These are phyloP conservation scores for Agonopterix subpropinquella DNA, from an alignment of 2,888 invertebrate genomes.

Conservation along the genomic window DNA sequence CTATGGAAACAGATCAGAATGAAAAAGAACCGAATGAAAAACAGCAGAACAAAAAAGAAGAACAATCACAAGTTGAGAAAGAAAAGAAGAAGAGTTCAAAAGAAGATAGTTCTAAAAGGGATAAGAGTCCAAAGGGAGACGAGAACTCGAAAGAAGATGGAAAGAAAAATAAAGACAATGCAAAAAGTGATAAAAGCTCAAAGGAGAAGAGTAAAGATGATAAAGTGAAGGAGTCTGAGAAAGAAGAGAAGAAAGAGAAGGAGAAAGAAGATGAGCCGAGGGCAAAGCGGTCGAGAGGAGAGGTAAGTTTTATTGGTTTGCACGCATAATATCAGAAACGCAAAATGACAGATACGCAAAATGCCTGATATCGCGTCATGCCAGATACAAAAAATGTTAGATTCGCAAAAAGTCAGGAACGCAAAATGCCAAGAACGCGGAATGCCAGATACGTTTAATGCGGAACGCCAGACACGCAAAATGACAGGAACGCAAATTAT, in stretches of 20 bases:
- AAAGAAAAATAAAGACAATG: conserved; percentile 2
- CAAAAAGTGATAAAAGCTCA: conserved; percentile 3
- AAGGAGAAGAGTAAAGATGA: conserved; percentile 16
- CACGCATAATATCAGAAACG: too few relatives aligned
- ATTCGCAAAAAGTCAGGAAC: too few relatives aligned
- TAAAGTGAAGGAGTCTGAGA: conserved; percentile 7
- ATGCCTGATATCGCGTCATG: too few relatives aligned
- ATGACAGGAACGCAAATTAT: too few relatives aligned
- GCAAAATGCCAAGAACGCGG: too few relatives aligned
- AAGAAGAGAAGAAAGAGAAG: conserved; percentile 25
- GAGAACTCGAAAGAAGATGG: conserved; percentile 5
- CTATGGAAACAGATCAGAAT: background rate
- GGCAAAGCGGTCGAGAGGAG: conserved; percentile 65
- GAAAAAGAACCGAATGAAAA: conserved; percentile 10
- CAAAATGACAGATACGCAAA: too few relatives aligned
- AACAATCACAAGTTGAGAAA: conserved; percentile 13
- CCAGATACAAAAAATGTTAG: too few relatives aligned
- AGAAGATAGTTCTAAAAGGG: conserved; percentile 11
- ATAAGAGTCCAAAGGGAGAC: background rate
- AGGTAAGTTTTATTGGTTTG: conserved; percentile 39
- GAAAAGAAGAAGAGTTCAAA: conserved; percentile 8
- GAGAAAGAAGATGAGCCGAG: conserved; percentile 46
- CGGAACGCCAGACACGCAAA: too few relatives aligned
- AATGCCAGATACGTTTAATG: too few relatives aligned
- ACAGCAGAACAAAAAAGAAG: conserved; percentile 9